phyloP scores from a whole-genome alignment of 2,888 invertebrate genomes.

The Autographa gamma region DNA sequence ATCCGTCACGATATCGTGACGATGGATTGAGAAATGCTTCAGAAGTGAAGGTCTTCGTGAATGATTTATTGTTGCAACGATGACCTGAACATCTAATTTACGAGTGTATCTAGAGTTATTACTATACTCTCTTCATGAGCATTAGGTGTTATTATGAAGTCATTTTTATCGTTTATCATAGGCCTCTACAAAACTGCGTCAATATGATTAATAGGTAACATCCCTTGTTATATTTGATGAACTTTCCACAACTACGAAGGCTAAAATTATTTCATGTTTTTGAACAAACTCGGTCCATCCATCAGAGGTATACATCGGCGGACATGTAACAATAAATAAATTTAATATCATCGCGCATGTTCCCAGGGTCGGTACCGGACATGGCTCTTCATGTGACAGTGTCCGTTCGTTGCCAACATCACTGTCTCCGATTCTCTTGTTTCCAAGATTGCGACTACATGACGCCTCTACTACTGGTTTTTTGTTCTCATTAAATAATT shows the following conservation, averaged over 20 bases:
- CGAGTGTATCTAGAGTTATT: background rate
- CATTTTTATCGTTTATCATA: background rate
- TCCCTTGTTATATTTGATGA: background rate
- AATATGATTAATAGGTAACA: background rate
- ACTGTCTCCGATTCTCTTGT: conserved; percentile 71
- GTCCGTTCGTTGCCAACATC: conserved; percentile 75
- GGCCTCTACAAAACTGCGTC: background rate
- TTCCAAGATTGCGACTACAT: conserved; percentile 71
- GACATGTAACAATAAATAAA: conserved; percentile 70
- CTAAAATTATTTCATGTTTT: conserved; percentile 43
- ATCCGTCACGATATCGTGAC: conserved; percentile 51
- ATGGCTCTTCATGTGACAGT: conserved; percentile 73
- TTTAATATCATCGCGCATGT: conserved; percentile 68
- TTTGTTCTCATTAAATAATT: background rate
- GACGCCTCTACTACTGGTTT: conserved; percentile 57
- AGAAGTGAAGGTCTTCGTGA: conserved; percentile 43
- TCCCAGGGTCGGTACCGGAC: conserved; percentile 77
- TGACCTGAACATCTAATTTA: conserved; percentile 25
- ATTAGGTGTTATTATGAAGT: background rate
- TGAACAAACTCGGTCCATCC: conserved; percentile 42
- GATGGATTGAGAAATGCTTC: conserved; percentile 48
- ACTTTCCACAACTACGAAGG: conserved; percentile 25
- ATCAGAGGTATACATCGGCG: conserved; percentile 37
- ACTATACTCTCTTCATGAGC: background rate
- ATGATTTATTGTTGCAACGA: conserved; percentile 41